phyloP scores from a whole-genome alignment of 2,888 invertebrate genomes.

The Cephus spinipes region DNA sequence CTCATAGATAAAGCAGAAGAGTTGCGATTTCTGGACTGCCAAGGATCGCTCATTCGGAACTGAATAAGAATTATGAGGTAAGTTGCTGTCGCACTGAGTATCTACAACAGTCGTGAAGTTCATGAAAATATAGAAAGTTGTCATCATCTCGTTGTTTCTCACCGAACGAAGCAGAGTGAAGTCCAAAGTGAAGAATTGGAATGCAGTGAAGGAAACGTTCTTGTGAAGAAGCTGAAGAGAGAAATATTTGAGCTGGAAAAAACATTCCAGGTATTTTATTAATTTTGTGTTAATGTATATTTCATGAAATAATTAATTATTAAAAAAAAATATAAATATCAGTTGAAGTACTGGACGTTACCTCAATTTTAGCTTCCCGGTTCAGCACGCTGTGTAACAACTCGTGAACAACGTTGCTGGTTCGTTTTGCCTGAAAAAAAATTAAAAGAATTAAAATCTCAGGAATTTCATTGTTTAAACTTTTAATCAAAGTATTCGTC shows the following conservation, averaged over 20 bases:
- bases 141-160: constrained; percentile 21
- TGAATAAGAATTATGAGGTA: constrained; percentile 47
- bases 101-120: constrained; percentile 28
- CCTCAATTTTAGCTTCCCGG: constrained; percentile 26
- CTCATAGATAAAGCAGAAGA: constrained; percentile 25
- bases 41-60: constrained; percentile 25
- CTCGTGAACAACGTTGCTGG: constrained; percentile 22
- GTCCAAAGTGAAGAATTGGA: constrained; percentile 51
- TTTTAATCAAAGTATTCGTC: no score
- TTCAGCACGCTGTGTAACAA: constrained; percentile 21
- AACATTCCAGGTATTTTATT: background rate
- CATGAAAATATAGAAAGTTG: constrained; percentile 2
- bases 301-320: no score
- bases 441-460: background rate
- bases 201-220: constrained; percentile 49
- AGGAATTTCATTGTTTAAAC: no score
- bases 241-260: constrained; percentile 50
- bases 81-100: constrained; percentile 36
- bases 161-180: constrained; percentile 53
- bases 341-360: background rate
- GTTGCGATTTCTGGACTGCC: background rate
- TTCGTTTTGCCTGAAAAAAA: constrained; percentile 23
- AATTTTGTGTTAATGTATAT: no score
- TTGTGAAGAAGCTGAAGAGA: constrained; percentile 49
- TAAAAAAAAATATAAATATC: no score